Base-by-base conservation (phyloP, 2,113 vertebrate species). In the Barnardius zonarius region DNA sequence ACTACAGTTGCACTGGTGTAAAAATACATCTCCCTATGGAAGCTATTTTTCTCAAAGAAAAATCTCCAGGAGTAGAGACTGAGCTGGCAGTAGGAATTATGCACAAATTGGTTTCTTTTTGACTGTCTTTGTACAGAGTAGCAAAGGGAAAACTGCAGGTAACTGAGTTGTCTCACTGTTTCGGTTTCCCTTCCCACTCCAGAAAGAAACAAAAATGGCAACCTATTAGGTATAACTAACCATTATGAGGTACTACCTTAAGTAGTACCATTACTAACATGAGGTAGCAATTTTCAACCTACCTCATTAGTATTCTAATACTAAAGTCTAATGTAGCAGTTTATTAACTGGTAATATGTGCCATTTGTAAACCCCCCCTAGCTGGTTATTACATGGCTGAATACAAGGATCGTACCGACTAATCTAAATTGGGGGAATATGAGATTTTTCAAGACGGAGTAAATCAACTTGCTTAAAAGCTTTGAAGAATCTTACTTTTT, bases 391-490 rank as follows among this genome's bases (percentile, higher is more conserved):
- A 48, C 11, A 33, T 6, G 15, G n/a, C 30, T 17, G 28, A 74
- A 88, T 11, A 78, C 11, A 25, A 48, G 64, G 17, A 63, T 55
- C 43, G n/a, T 31, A 20, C 8, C 0, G 1, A 35, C 52, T 72
- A 39, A 33, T 8, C 30, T 2, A 54, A 83, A 90, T 17, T 46
- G 39, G 12, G 33, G 19, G 31, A 86, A 81, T 13, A 49, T 5
- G 15, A 95, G 30, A 37, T 49, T 75, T 79, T 91, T 76, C 88
- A 72, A 90, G 51, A 7, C 59, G n/a, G 19, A 82, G 24, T n/a
- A 86, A 84, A 96, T 76, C 68, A 68, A 75, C 88, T 92, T 86
- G 27, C 57, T 86, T 79, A 92, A 95, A 93, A 90, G 72, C 80
- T 83, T n/a, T 63, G 10, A 84, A 57, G 73, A 90, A 76, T 27